A percentile compares a stretch with the other conserved stretches of the same genome.
Evolutionary conservation across 1,140 invertebrate genomes (phyloP).

Genomic region (Rhynchophorus ferrugineus): DNA sequence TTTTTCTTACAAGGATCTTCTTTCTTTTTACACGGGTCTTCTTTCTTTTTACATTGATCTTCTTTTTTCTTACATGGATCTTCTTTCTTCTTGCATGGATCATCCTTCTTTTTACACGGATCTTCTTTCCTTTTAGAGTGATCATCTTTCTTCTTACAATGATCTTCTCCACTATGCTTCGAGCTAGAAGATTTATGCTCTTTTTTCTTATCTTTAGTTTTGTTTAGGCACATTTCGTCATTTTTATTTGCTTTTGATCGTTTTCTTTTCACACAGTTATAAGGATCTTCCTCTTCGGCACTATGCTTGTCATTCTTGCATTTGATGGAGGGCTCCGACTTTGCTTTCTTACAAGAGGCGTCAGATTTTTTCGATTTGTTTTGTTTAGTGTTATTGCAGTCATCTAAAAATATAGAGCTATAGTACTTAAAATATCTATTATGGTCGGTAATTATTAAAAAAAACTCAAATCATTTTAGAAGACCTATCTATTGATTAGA

Average conservation of each 20-base stretch:
- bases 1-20: conserved; percentile 17
- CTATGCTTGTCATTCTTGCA: too few species aligned
- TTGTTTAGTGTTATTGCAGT: too few species aligned
- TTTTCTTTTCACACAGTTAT: neutral
- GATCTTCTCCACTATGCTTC: neutral
- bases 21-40: conserved; percentile 9
- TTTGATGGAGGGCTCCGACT: conserved; percentile 2
- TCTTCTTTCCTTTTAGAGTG: conserved; percentile 1
- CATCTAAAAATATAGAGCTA: too few species aligned
- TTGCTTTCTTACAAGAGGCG: neutral
- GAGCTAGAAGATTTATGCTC: too few species aligned
- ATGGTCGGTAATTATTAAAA: too few species aligned
- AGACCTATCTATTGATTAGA: too few species aligned
- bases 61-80: conserved; percentile 14
- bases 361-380: neutral
- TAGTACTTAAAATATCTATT: too few species aligned
- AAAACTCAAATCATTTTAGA: too few species aligned
- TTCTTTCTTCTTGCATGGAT: conserved; percentile 13
- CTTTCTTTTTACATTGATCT: conserved; percentile 14
- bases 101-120: conserved; percentile 1
- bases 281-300: too few species aligned
- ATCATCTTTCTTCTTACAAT: neutral
- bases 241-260: neutral
- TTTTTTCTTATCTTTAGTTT: conserved; percentile 3
- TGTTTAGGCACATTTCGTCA: neutral